Base-by-base conservation (phyloP, 1,140 invertebrate species). In the Aleiodes sp. region DNA sequence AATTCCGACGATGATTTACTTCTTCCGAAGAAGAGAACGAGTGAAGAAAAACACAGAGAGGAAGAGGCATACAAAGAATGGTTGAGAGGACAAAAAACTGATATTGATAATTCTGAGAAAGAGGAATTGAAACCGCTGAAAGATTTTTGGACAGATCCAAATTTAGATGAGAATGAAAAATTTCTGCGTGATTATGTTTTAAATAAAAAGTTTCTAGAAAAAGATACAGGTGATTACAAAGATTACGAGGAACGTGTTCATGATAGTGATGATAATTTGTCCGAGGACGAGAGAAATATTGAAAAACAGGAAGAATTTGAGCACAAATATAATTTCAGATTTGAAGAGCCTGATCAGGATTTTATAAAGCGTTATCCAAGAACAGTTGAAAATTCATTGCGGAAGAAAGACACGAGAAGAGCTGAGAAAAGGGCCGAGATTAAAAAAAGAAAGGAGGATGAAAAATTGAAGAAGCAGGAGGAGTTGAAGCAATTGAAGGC, bases 281-380 rank as follows among this genome's bases (percentile, higher is more conserved):
- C 93, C 0, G 94, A 94, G 71, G 94, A 97, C 83, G 95, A 97
- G 78, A 86, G 90, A 72, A 89, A 90, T 71, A 87, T 96, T 12
- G 90, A 94, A 73, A 90, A 92, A 76, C 94, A 96, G 80, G 94
- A 95, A 52, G 89, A 94, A 83, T 99, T 98, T 88, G 97, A 99
- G 79, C 89, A 94, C 31, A 98, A 98, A 78, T 99, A 94, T 80
- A 98, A 99, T 87, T 98, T 97, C 82, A 89, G 97, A 74, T 99
- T 94, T 86, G 96, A 99, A 87, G 96, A 99, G 85, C 97, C 97
- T 0, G 97, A 98, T 87, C 89, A 92, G 60, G 94, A 98, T 76
- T 98, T 97, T 88, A 93, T 96, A 9, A 86, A 86, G 84, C 89
- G 93, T 14, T 98, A 94, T 88, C 97, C 97, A 0, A 89, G 97